These are phyloP conservation scores for Panzeria rudis DNA, from an alignment of 2,888 invertebrate genomes.

Conservation along the genomic window DNA sequence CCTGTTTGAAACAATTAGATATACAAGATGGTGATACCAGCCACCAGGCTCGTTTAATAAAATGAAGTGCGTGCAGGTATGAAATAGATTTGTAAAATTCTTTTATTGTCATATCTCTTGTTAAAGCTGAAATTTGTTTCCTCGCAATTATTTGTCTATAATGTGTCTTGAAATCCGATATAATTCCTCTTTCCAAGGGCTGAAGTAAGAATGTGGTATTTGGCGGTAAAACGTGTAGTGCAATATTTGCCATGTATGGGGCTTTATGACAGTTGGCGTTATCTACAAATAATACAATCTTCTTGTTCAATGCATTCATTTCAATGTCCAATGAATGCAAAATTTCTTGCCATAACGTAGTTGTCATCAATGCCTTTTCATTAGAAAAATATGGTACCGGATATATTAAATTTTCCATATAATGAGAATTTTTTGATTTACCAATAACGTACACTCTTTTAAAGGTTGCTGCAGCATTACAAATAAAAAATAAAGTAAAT, in stretches of 20 bases:
- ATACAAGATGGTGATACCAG: slow-evolving; percentile 61
- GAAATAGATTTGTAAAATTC: slow-evolving; percentile 70
- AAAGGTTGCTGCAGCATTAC: too few species aligned
- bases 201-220: slow-evolving; percentile 68
- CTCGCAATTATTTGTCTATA: slow-evolving; percentile 71
- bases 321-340: slow-evolving; percentile 62
- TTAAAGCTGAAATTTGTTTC: slow-evolving; percentile 60
- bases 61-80: slow-evolving; percentile 52
- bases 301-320: too few species aligned
- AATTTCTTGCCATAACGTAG: slow-evolving; percentile 63
- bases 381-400: slow-evolving; percentile 67
- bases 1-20: slow-evolving; percentile 70
- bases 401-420: slow-evolving; percentile 56
- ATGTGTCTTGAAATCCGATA: slow-evolving; percentile 68
- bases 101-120: slow-evolving; percentile 53
- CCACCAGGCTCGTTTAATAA: slow-evolving; percentile 66
- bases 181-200: slow-evolving; percentile 70
- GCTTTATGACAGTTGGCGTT: slow-evolving; percentile 69
- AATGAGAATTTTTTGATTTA: slow-evolving; percentile 63
- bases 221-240: slow-evolving; percentile 67
- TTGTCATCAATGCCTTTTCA: slow-evolving; percentile 66
- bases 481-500: too few species aligned
- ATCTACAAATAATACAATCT: slow-evolving; percentile 63
- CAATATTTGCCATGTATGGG: slow-evolving; percentile 63
- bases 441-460: slow-evolving; percentile 69